phyloP scores from a whole-genome alignment of 2,888 invertebrate species.

The Unio delphinus region DNA sequence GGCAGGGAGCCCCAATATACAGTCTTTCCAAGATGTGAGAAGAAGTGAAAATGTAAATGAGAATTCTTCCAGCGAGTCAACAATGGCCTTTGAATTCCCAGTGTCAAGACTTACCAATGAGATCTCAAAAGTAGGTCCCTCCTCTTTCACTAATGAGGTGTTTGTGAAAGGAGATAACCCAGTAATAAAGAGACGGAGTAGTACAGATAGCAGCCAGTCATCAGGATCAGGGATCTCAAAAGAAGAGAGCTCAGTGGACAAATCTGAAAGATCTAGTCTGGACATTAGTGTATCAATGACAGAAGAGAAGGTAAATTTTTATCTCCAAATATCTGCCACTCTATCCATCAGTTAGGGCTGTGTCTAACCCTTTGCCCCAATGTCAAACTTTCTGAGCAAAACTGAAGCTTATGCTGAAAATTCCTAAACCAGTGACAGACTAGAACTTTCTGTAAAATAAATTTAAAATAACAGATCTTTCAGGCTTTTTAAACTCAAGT shows the following conservation, averaged over 20 bases:
- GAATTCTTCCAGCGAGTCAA: too few relatives aligned
- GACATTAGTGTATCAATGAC: conserved; percentile 33
- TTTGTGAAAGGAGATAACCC: conserved; percentile 8
- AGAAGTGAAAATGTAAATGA: too few relatives aligned
- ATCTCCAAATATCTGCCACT: background rate
- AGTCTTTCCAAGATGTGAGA: conserved; percentile 11
- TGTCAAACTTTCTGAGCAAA: too few relatives aligned
- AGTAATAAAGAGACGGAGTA: conserved; percentile 28
- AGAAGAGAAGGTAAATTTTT: conserved; percentile 50
- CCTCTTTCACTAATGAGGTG: conserved; percentile 2
- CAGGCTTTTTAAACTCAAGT: too few relatives aligned
- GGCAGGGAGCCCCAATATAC: conserved; percentile 16
- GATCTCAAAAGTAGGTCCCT: too few relatives aligned
- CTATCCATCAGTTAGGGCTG: background rate
- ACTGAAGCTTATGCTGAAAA: too few relatives aligned
- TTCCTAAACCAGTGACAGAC: too few relatives aligned
- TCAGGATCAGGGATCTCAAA: conserved; percentile 38
- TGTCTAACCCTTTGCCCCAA: too few relatives aligned
- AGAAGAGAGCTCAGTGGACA: conserved; percentile 22
- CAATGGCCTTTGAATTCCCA: too few relatives aligned
- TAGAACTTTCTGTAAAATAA: too few relatives aligned
- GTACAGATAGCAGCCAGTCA: conserved; percentile 46
- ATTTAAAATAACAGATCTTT: too few relatives aligned
- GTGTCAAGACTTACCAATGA: too few relatives aligned
- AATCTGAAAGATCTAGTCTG: conserved; percentile 23